A percentile compares a stretch with the other conserved stretches of the same genome.
Evolutionary conservation across 92 coral and sea anemone genomes (phyloP).

Genomic region (Zoanthus sansibaricus): DNA sequence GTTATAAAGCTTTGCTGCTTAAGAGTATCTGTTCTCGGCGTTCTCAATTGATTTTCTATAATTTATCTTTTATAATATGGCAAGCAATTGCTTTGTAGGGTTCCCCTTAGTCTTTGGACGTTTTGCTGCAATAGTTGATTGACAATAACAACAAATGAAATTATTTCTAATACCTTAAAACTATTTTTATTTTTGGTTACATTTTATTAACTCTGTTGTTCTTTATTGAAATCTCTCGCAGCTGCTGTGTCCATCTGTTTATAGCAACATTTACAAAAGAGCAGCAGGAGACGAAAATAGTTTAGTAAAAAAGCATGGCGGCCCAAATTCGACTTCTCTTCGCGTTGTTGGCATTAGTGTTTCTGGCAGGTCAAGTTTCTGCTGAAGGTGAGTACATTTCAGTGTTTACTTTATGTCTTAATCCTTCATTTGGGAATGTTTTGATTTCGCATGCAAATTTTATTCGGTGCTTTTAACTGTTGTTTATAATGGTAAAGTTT

Average conservation of each 20-base stretch:
- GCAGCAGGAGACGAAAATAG: background rate
- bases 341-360: background rate
- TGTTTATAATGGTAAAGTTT: slow-evolving; percentile 28
- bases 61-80: no score
- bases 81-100: no score
- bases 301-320: background rate
- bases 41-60: no score
- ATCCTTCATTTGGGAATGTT: slow-evolving; percentile 39
- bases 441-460: slow-evolving; percentile 50
- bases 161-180: background rate
- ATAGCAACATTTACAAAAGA: background rate
- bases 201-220: slow-evolving; percentile 7
- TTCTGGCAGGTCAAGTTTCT: slow-evolving; percentile 12
- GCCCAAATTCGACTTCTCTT: background rate
- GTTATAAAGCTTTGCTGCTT: no score
- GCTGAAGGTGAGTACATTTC: slow-evolving; percentile 23
- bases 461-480: slow-evolving; percentile 30
- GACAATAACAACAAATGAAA: background rate
- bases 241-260: slow-evolving; percentile 14
- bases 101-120: no score
- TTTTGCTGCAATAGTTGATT: background rate
- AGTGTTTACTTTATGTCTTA: slow-evolving; percentile 31
- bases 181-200: background rate
- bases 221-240: slow-evolving; percentile 27
- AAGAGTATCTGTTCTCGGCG: no score